Percentiles rank a stretch among this genome's conserved stretches.
These are phyloP conservation scores for Bothrops alternatus DNA, from an alignment of 2,797 vertebrate species.

Conservation along the genomic window DNA sequence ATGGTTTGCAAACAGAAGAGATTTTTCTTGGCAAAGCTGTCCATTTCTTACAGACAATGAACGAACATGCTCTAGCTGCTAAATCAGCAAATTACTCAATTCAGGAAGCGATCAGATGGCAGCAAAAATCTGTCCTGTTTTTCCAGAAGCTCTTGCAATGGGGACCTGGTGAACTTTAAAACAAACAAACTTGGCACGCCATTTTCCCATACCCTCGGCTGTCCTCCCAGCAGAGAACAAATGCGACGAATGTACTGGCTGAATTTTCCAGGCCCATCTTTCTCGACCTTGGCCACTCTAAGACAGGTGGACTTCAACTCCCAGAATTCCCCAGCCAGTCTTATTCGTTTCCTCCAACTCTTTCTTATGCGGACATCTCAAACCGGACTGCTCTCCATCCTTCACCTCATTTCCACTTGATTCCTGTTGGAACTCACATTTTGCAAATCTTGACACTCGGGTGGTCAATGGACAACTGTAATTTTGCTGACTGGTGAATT, in stretches of 20 bases:
- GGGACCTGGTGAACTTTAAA: rapidly evolving
- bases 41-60: neutral
- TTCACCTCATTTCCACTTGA: no score
- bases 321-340: no score
- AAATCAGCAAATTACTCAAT: neutral
- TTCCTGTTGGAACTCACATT: no score
- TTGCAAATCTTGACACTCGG: no score
- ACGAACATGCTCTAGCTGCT: neutral
- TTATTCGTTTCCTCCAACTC: no score
- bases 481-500: neutral
- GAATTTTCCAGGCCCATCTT: neutral
- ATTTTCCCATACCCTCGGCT: rapidly evolving
- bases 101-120: neutral
- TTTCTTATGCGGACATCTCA: no score
- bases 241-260: rapidly evolving
- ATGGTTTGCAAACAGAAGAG: neutral
- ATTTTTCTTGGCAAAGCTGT: neutral
- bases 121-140: neutral
- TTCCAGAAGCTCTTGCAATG: rapidly evolving
- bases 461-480: no score
- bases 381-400: no score
- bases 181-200: rapidly evolving
- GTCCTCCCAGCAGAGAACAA: neutral
- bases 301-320: no score
- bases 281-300: neutral